Conservation (phyloP, 2,888 invertebrate genomes). For the Monochamus alternatus region DNA sequence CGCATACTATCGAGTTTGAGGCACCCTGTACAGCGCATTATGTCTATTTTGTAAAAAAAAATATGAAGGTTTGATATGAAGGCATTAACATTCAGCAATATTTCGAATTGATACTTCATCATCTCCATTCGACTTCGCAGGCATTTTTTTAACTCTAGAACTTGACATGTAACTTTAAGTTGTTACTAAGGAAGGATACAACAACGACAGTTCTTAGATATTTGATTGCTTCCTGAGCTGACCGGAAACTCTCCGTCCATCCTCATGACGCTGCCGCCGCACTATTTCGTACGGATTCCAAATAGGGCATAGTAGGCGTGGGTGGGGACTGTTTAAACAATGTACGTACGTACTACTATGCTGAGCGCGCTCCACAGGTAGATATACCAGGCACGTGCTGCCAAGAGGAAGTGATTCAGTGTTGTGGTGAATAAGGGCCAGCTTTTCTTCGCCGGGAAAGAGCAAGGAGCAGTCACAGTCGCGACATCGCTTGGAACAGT, state of each 20-base stretch:
- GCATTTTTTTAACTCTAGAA: too few relatives aligned
- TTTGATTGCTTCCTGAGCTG: too few relatives aligned
- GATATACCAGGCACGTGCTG: constrained; percentile 65
- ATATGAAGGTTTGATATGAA: too few relatives aligned
- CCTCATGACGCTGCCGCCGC: not conserved
- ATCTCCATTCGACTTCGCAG: too few relatives aligned
- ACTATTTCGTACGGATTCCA: constrained; percentile 15
- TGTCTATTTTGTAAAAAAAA: too few relatives aligned
- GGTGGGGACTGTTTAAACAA: constrained; percentile 57
- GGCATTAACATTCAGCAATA: too few relatives aligned
- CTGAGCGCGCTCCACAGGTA: constrained; percentile 48
- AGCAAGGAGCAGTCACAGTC: constrained; percentile 48
- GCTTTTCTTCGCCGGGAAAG: constrained; percentile 36
- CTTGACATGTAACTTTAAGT: too few relatives aligned
- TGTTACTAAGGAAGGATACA: too few relatives aligned
- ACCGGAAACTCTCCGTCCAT: not conserved
- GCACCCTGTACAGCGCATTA: too few relatives aligned
- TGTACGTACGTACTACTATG: constrained; percentile 46
- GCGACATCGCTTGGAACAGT: constrained; percentile 49
- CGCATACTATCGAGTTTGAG: too few relatives aligned
- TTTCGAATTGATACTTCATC: too few relatives aligned
- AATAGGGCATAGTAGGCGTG: constrained; percentile 38
- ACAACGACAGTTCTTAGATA: too few relatives aligned
- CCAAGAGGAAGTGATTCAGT: constrained; percentile 65
- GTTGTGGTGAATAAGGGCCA: constrained; percentile 55